phyloP scores from a whole-genome alignment of 1,140 invertebrate species.

The Pollicipes pollicipes region DNA sequence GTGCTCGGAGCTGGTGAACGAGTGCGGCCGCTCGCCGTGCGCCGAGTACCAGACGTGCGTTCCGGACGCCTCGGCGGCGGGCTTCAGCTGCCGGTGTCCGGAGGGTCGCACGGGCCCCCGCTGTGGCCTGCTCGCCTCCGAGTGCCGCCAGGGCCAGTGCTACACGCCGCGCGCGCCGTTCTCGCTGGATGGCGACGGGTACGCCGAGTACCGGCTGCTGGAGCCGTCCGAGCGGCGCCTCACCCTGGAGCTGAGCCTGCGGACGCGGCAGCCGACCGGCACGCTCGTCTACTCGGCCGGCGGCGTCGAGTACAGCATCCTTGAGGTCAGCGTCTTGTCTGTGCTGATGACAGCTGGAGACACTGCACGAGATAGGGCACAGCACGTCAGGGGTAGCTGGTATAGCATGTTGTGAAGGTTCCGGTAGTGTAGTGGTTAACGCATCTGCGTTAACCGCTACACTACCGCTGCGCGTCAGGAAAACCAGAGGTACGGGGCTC shows the following conservation, averaged over 20 bases:
- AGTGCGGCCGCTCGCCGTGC: constrained; percentile 53
- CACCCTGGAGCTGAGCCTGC: constrained; percentile 54
- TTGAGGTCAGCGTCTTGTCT: constrained; percentile 66
- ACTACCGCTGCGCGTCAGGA: too few relatives aligned
- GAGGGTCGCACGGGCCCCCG: constrained; percentile 46
- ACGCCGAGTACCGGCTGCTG: constrained; percentile 52
- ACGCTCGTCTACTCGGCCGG: constrained; percentile 71
- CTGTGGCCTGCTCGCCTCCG: constrained; percentile 45
- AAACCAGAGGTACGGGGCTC: too few relatives aligned
- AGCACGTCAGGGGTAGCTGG: too few relatives aligned
- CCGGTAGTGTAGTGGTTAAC: too few relatives aligned
- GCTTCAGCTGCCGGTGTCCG: constrained; percentile 58
- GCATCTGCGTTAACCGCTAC: too few relatives aligned
- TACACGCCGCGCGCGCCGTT: constrained; percentile 49
- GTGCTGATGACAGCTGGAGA: too few relatives aligned
- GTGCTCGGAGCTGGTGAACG: constrained; percentile 44
- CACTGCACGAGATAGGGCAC: too few relatives aligned
- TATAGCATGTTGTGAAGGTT: too few relatives aligned
- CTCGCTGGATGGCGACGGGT: constrained; percentile 66
- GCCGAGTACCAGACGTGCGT: constrained; percentile 51
- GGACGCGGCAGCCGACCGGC: constrained; percentile 67
- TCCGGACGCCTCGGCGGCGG: constrained; percentile 44
- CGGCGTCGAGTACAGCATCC: constrained; percentile 67
- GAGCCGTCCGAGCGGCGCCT: constrained; percentile 57
- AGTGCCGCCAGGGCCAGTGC: constrained; percentile 42